These are phyloP conservation scores for Pimephales promelas DNA, from an alignment of 2,113 vertebrate genomes.

Conservation along the genomic window DNA sequence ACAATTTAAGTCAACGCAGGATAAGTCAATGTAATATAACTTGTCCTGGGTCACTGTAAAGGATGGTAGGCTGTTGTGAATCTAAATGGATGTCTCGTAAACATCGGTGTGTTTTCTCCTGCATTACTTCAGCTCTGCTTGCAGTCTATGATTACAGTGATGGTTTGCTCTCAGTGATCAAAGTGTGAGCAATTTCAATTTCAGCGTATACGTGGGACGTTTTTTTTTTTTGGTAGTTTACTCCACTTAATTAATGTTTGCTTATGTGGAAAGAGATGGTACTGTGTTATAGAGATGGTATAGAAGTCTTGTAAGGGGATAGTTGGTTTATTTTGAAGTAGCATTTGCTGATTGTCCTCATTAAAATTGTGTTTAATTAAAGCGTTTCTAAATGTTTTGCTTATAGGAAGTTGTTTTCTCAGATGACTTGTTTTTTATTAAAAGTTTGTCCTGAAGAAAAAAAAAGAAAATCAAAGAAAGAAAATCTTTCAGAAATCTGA, in stretches of 20 bases:
- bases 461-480: not conserved
- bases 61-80: conserved; percentile 26
- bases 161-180: not conserved
- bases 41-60: conserved; percentile 20
- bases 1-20: conserved; percentile 33
- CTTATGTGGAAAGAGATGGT: not conserved
- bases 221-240: not conserved
- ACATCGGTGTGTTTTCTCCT: conserved; percentile 9
- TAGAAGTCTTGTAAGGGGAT: not conserved
- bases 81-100: conserved; percentile 30
- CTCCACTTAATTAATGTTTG: not conserved
- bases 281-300: not conserved
- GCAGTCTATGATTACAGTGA: not conserved
- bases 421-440: conserved; percentile 7
- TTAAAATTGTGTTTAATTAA: not conserved
- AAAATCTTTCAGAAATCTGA: not conserved
- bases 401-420: not conserved
- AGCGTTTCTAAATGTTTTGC: not conserved
- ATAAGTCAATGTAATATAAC: conserved; percentile 21
- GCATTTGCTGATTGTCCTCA: conserved; percentile 13
- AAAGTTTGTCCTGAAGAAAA: not conserved
- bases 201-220: not conserved
- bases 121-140: conserved; percentile 11
- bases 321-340: not conserved
- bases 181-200: not conserved